Evolutionary conservation across 2,113 vertebrate species (phyloP).

Genomic region (Onychostoma macrolepis): DNA sequence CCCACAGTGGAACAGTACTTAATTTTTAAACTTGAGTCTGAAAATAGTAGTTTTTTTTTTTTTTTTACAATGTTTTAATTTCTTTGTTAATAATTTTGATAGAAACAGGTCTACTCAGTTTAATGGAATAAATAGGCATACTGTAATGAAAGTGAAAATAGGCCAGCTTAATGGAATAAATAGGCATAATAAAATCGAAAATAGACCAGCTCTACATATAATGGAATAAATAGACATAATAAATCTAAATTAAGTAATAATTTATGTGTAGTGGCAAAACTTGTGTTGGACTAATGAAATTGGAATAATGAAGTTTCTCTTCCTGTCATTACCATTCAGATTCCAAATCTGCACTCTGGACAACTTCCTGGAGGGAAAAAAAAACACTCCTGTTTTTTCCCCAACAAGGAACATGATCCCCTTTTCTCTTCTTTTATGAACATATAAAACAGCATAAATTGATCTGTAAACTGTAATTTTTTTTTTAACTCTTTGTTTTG

Average conservation of each 20-base stretch:
- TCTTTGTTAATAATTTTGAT: too few relatives aligned
- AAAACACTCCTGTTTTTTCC: too few relatives aligned
- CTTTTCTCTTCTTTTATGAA: not conserved
- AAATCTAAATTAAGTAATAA: not conserved
- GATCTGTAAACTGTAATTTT: not conserved
- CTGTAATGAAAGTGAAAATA: too few relatives aligned
- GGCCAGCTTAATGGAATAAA: too few relatives aligned
- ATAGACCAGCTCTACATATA: not conserved
- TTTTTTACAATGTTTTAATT: too few relatives aligned
- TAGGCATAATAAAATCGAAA: not conserved
- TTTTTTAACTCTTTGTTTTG: not conserved
- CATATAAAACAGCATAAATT: not conserved
- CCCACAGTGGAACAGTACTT: too few relatives aligned
- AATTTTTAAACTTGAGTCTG: too few relatives aligned
- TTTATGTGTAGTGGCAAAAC: not conserved
- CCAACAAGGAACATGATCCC: not conserved
- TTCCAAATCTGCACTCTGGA: not conserved
- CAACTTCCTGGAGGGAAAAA: not conserved
- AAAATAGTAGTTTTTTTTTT: too few relatives aligned
- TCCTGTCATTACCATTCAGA: not conserved
- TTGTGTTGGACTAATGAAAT: not conserved
- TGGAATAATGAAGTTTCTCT: too few relatives aligned
- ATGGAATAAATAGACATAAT: not conserved
- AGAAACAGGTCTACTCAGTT: too few relatives aligned
- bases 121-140: too few relatives aligned